phyloP scores from a whole-genome alignment of 1,140 invertebrate species.

The Capitella teleta region DNA sequence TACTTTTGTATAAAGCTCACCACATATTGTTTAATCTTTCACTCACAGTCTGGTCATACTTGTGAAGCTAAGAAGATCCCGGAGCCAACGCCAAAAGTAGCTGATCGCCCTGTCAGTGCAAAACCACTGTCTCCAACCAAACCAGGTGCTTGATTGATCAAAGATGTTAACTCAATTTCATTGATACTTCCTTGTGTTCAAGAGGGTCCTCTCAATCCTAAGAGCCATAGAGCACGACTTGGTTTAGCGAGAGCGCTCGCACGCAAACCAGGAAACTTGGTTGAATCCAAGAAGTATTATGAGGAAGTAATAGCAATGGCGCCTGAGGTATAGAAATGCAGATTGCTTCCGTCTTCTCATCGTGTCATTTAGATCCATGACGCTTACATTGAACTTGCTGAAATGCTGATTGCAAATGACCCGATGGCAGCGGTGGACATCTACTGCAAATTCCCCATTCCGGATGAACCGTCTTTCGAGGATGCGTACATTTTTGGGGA shows the following conservation, averaged over 20 bases:
- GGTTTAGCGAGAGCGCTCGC: slow-evolving; percentile 30
- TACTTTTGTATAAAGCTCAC: too few species aligned
- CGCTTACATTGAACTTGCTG: slow-evolving; percentile 39
- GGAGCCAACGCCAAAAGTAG: too few species aligned
- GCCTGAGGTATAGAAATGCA: slow-evolving; percentile 24
- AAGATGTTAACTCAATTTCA: too few species aligned
- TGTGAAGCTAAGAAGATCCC: too few species aligned
- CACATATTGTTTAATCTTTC: too few species aligned
- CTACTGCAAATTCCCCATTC: slow-evolving; percentile 34
- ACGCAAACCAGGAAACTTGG: slow-evolving; percentile 18
- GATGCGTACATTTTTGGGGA: slow-evolving; percentile 40
- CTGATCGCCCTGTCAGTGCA: too few species aligned
- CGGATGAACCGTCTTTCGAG: slow-evolving; percentile 35
- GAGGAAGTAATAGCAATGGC: slow-evolving; percentile 33
- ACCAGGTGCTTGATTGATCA: too few species aligned
- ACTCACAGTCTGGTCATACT: too few species aligned
- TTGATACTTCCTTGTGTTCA: too few species aligned
- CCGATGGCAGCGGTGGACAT: slow-evolving; percentile 36
- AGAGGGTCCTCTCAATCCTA: slow-evolving; percentile 27
- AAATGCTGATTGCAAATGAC: slow-evolving; percentile 32
- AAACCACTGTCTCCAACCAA: too few species aligned
- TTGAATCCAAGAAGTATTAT: slow-evolving; percentile 33
- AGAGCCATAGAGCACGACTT: slow-evolving; percentile 27
- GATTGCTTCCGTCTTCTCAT: neutral
- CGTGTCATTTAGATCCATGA: slow-evolving; percentile 27